A percentile compares a stretch with the other conserved stretches of the same genome.
phyloP scores from a whole-genome alignment of 1,140 invertebrate genomes.

The Centruroides vittatus region DNA sequence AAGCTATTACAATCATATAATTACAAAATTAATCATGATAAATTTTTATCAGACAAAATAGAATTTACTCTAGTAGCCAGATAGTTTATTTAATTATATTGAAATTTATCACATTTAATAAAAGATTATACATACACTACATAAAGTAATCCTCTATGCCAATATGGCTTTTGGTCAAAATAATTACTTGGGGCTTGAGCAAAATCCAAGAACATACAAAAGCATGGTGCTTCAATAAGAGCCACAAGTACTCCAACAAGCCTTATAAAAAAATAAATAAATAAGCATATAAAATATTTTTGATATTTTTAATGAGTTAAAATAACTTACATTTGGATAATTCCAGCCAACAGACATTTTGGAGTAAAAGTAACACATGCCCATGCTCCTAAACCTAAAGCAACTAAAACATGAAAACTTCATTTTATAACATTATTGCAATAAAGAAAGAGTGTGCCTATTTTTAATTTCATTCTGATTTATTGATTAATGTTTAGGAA shows the following conservation, averaged over 20 bases:
- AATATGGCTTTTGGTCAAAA: constrained; percentile 68
- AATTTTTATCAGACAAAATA: no score
- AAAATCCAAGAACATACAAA: constrained; percentile 86
- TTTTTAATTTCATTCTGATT: no score
- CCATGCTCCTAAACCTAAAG: constrained; percentile 69
- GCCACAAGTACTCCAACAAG: constrained; percentile 69
- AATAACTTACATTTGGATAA: constrained; percentile 63
- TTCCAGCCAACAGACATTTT: constrained; percentile 58
- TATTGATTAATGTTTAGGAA: no score
- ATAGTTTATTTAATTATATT: no score
- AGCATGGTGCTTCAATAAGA: constrained; percentile 81
- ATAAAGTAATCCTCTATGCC: constrained; percentile 78
- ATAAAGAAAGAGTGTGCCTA: not conserved
- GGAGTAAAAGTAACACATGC: constrained; percentile 57
- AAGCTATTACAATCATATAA: no score
- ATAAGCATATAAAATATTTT: constrained; percentile 1
- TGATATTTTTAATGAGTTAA: not conserved
- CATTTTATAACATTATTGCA: constrained; percentile 4
- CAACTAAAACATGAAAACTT: constrained; percentile 46
- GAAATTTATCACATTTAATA: no score
- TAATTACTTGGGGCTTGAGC: constrained; percentile 65
- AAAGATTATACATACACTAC: constrained; percentile 48
- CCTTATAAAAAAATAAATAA: constrained; percentile 28
- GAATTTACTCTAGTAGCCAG: no score
- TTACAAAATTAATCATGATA: no score